Conservation (phyloP, 2,888 invertebrate species). For the Hypselothyrea guttata region DNA sequence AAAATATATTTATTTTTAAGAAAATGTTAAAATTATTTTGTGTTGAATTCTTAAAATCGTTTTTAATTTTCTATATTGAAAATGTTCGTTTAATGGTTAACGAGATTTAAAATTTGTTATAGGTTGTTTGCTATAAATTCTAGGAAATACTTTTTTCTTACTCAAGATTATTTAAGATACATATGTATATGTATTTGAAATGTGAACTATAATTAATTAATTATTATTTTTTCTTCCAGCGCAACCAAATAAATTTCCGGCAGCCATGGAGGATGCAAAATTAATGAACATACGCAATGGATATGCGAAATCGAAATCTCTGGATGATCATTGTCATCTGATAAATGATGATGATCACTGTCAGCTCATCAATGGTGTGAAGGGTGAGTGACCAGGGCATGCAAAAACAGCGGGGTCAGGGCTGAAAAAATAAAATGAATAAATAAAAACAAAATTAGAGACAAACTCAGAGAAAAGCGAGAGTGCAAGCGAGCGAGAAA, state of each 20-base stretch:
- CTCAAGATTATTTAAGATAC: conserved; percentile 5
- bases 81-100: too few relatives aligned
- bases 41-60: too few relatives aligned
- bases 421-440: conserved; percentile 4
- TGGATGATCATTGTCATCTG: conserved; percentile 69
- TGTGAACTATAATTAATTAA: neutral
- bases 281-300: conserved; percentile 68
- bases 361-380: conserved; percentile 56
- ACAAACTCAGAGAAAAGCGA: neutral
- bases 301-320: conserved; percentile 51
- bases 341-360: conserved; percentile 65
- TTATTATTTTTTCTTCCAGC: conserved; percentile 13
- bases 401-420: conserved; percentile 1
- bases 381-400: conserved; percentile 56
- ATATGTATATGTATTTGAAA: conserved; percentile 21
- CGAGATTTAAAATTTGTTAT: neutral
- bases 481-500: neutral
- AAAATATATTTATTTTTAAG: too few relatives aligned
- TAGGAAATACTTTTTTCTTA: too few relatives aligned
- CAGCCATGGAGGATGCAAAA: conserved; percentile 60
- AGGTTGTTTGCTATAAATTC: too few relatives aligned
- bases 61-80: too few relatives aligned
- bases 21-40: too few relatives aligned
- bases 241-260: conserved; percentile 11
- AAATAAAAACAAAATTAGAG: neutral